A percentile compares a stretch with the other conserved stretches of the same genome.
phyloP scores from a whole-genome alignment of 2,888 invertebrate genomes.

The Embidobia sp. region DNA sequence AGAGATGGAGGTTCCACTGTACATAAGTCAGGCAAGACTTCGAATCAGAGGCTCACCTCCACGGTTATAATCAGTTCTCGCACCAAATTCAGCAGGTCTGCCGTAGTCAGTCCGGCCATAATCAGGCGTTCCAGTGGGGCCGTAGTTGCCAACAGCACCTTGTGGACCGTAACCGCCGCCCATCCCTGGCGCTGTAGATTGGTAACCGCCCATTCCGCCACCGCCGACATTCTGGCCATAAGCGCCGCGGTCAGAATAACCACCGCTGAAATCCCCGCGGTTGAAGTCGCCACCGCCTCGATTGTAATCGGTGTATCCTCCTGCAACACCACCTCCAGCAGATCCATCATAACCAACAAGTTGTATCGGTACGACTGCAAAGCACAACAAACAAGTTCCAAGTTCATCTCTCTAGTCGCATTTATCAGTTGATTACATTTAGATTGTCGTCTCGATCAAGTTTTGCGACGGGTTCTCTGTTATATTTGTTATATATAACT shows the following conservation, averaged over 20 bases:
- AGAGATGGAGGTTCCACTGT: too few relatives aligned
- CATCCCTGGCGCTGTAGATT: constrained; percentile 77
- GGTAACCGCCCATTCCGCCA: constrained; percentile 78
- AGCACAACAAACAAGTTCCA: constrained; percentile 70
- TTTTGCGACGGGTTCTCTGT: constrained; percentile 51
- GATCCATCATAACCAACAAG: constrained; percentile 76
- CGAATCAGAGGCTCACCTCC: constrained; percentile 66
- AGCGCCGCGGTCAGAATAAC: constrained; percentile 78
- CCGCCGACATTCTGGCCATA: constrained; percentile 79
- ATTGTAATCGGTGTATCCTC: constrained; percentile 79
- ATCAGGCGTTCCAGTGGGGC: constrained; percentile 77
- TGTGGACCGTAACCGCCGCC: constrained; percentile 78
- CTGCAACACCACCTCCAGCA: constrained; percentile 76
- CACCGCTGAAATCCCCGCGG: constrained; percentile 78
- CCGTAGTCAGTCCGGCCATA: constrained; percentile 78
- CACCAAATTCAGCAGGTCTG: constrained; percentile 77
- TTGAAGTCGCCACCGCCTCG: constrained; percentile 79
- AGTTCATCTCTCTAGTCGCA: constrained; percentile 57
- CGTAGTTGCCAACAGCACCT: constrained; percentile 78
- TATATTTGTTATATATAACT: too few relatives aligned
- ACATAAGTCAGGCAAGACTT: too few relatives aligned
- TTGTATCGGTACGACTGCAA: constrained; percentile 77
- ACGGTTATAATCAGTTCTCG: constrained; percentile 76
- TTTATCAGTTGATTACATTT: constrained; percentile 47
- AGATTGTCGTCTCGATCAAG: constrained; percentile 59